phyloP scores from a whole-genome alignment of 2,888 invertebrate species.

The Ochropleura leucogaster region DNA sequence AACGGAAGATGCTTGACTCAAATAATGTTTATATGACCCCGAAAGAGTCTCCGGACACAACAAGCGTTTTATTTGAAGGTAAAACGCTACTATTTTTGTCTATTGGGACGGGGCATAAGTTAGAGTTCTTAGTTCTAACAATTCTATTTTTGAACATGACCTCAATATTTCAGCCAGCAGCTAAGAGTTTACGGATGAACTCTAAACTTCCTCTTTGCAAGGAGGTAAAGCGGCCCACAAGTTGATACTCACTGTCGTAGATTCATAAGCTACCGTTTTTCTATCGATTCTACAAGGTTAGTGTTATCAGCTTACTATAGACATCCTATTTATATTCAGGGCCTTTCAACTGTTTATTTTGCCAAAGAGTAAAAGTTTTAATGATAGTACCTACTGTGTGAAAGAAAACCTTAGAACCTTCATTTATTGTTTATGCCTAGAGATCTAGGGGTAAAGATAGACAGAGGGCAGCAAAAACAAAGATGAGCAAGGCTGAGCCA shows the following conservation, averaged over 20 bases:
- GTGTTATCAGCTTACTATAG: constrained; percentile 32
- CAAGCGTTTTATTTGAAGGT: too few species aligned
- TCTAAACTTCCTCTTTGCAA: background rate
- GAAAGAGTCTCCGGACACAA: too few species aligned
- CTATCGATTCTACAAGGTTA: constrained; percentile 44
- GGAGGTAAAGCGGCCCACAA: constrained; percentile 13
- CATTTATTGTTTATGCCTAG: too few species aligned
- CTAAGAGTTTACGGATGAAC: background rate
- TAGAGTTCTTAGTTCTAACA: background rate
- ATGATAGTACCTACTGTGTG: background rate
- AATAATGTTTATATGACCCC: too few species aligned
- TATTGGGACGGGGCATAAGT: too few species aligned
- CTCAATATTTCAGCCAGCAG: background rate
- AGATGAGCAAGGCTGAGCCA: too few species aligned
- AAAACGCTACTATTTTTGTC: too few species aligned
- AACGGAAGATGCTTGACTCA: too few species aligned
- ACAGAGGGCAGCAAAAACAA: too few species aligned
- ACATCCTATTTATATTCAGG: constrained; percentile 49
- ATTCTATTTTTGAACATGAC: background rate
- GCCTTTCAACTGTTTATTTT: constrained; percentile 13
- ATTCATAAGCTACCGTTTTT: constrained; percentile 30
- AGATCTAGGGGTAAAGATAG: too few species aligned
- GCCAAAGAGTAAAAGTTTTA: background rate
- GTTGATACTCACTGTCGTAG: constrained; percentile 13
- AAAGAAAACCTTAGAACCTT: too few species aligned